Base-by-base conservation (phyloP, 2,113 vertebrate species). In the Chascanopsetta lugubris region DNA sequence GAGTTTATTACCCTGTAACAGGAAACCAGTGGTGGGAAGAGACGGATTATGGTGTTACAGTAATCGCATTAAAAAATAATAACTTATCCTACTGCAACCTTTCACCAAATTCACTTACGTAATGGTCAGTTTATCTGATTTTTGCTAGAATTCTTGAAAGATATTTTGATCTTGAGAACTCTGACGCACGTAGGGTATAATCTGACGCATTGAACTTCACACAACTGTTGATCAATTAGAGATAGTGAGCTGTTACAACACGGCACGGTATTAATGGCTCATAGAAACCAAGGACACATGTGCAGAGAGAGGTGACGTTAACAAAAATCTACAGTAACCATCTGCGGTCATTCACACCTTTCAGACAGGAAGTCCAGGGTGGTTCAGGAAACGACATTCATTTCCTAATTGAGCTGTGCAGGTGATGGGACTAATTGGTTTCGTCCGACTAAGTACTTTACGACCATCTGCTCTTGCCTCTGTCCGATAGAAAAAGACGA, bases 31-130 rank as follows among this genome's bases (percentile, higher is more conserved):
- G 30, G 49, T 24, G 59, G 65, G 70, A 85, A 80, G 76, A 65
- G 61, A 64, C 3, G 24, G 75, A 84, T 88, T 84, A 78, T 9
- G 34, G 59, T 4, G 51, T 77, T 64, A 75, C 34, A 58, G 43
- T 75, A 72, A 82, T 77, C 72, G 72, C 51, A 57, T 69, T 76
- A 59, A 69, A 40, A 73, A 38, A 63, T 46, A 63, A 64, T 57
- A 66, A 59, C 7, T 50, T 36, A 51, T 59, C 27, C 58, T 17
- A 53, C 15, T 48, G 51, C 20, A 45, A 62, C 34, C 20, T 7
- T 34, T 59, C 25, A 45, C 21, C 43, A 24, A 40, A 20, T 46
- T 20, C 34, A 20, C 12, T 17, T 53, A 47, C 8, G 18, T 24
- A 30, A 38, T 13, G 1, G 8, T 18, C 11, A 15, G 12, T 11